Percentiles rank a stretch among this genome's conserved stretches.
phyloP scores from a whole-genome alignment of 2,888 invertebrate species.

The Limnephilus rhombicus region DNA sequence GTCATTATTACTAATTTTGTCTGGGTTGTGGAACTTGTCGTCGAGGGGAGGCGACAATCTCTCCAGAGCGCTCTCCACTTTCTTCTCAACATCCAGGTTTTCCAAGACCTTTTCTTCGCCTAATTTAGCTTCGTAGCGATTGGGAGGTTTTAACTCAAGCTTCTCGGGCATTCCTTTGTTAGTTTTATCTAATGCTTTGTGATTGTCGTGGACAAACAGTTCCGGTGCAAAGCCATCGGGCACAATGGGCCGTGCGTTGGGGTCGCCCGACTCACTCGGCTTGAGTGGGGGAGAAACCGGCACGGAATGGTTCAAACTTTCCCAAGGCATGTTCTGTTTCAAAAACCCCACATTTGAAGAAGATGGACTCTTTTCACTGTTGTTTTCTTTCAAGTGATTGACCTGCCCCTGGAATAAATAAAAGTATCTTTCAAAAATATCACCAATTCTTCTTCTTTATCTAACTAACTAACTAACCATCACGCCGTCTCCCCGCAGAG shows the following conservation, averaged over 20 bases:
- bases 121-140: slow-evolving; percentile 45
- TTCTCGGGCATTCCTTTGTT: not conserved
- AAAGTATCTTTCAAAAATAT: not conserved
- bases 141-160: not conserved
- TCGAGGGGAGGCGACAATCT: slow-evolving; percentile 26
- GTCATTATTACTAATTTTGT: slow-evolving; percentile 16
- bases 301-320: not conserved
- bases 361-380: not conserved
- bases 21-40: slow-evolving; percentile 27
- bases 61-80: slow-evolving; percentile 13
- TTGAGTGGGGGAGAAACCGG: not conserved
- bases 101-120: not conserved
- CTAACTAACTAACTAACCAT: too few species aligned
- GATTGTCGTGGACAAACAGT: slow-evolving; percentile 44
- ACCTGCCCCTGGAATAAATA: not conserved
- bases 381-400: slow-evolving; percentile 8
- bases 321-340: not conserved
- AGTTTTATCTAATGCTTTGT: not conserved
- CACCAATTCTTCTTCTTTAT: too few species aligned
- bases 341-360: not conserved
- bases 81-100: slow-evolving; percentile 16
- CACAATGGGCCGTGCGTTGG: slow-evolving; percentile 28
- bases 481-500: too few species aligned
- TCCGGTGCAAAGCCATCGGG: slow-evolving; percentile 48
- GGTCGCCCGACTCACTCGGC: not conserved